Conservation (phyloP, 2,888 invertebrate genomes). For the Tuta absoluta region DNA sequence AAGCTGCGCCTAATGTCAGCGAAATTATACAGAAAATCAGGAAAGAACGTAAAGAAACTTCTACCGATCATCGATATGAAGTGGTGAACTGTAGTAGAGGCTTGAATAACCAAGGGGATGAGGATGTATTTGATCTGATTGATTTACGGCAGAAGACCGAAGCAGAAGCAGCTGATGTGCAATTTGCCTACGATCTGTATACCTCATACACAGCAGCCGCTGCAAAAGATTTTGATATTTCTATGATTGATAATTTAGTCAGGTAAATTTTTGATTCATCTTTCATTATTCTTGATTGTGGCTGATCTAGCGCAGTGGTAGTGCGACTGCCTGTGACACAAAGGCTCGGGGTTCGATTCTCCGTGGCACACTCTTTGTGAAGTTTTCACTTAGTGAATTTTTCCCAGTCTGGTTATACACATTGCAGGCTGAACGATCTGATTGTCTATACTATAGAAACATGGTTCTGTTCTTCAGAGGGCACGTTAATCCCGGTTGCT, state of each 20-base stretch:
- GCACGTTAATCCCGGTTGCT: not conserved
- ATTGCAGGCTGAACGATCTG: too few relatives aligned
- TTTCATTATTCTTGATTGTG: too few relatives aligned
- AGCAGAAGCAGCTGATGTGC: slow-evolving; percentile 48
- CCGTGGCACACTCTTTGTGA: too few relatives aligned
- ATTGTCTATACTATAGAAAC: too few relatives aligned
- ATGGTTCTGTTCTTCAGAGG: not conserved
- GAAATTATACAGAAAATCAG: slow-evolving; percentile 69
- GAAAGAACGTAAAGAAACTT: slow-evolving; percentile 60
- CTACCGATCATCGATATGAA: slow-evolving; percentile 64
- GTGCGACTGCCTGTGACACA: too few relatives aligned
- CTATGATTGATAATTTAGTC: slow-evolving; percentile 68
- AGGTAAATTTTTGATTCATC: slow-evolving; percentile 48
- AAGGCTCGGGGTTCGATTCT: too few relatives aligned
- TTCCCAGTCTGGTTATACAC: too few relatives aligned
- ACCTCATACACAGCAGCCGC: slow-evolving; percentile 65
- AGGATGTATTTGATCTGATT: slow-evolving; percentile 57
- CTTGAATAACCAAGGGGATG: slow-evolving; percentile 47
- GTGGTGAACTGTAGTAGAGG: slow-evolving; percentile 69
- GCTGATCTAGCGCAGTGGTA: too few relatives aligned
- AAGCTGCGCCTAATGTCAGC: slow-evolving; percentile 54
- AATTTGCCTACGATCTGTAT: slow-evolving; percentile 73
- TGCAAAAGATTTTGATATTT: slow-evolving; percentile 67
- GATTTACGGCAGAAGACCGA: slow-evolving; percentile 56
- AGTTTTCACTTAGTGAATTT: not conserved